Base-by-base conservation (phyloP, 2,797 vertebrate species). In the Acipenser ruthenus region DNA sequence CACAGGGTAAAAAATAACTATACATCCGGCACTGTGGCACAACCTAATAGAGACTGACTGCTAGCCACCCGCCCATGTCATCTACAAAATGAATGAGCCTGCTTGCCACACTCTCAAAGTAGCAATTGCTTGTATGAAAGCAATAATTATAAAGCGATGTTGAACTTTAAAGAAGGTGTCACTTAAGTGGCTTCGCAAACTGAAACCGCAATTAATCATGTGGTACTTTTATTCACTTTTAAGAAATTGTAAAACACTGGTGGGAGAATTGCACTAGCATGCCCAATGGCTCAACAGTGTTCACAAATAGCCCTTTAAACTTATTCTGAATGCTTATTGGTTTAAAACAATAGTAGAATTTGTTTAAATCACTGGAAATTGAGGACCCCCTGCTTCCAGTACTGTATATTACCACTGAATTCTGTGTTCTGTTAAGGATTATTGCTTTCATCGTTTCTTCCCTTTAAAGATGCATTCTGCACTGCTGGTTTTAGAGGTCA, bases 141-240 rank as follows among this genome's bases (percentile, higher is more conserved):
- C 73, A 70, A 50, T 47, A 67, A 81, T 87, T 78, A 79, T 71
- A 68, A 77, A 77, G 65, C 53, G 11, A 64, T 71, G 63, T 68
- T 77, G 74, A 80, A 78, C 77, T 83, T 55, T 50, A 67, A 49
- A 74, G 63, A 65, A 72, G 64, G 52, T 51, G 63, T 58, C 55
- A 15, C 62, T 62, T 71, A 68, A 62, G 56, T 68, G 68, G 66
- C 13, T 61, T 37, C 23, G 4, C 23, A 37, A 37, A 37, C 23
- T 65, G 64, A 68, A 76, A 73, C 70, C 49, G 15, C 7, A 74
- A 73, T 69, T 62, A 75, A 63, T 73, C 69, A 59, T 68, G 50
- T 62, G 65, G 53, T 74, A 69, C 6, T 66, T 50, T 70, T 78
- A 67, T 68, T 78, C 58, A 53, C 50, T 6, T 58, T 69, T 62